Evolutionary conservation across 2,797 vertebrate species (phyloP), one percentile per base, ranked within the genome.

Genomic region (Dipus sagitta): DNA sequence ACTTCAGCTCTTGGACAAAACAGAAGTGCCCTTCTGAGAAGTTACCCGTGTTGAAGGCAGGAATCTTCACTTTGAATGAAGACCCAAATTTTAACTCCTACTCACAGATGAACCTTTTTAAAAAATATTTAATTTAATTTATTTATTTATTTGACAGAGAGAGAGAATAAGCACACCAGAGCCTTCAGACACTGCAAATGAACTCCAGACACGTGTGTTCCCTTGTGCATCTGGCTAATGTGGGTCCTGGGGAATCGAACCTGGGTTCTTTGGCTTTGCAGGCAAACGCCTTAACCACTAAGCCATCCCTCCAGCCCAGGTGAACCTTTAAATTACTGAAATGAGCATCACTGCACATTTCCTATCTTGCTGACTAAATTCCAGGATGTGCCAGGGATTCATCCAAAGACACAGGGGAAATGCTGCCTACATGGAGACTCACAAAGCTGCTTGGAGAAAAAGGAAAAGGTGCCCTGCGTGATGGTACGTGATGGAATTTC

Each of bases 291-390:
- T 38, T 38, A 38, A 38, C 3, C 38, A 38, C 38, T 38, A 38
- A 38, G 38, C 38, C 38, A 38, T 38, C 38, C 38, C 38, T 38
- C 38, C 38, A 38, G 38, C 38, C 38, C 38, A 38, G 38, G 6
- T 38, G 38, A 38, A 38, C 38, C 38, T 38, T 38, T 38, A 38
- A 67, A 74, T 77, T 71, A n/a, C 21, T 54, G 70, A 94, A 81
- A 75, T 90, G n/a, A 90, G 34, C 91, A 75, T 34, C 60, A 91
- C 68, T 24, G 62, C 42, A 88, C 14, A 86, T 89, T 95, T 79
- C 87, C 80, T 81, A 67, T 72, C 15, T 58, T 32, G 75, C 24
- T 38, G n/a, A 86, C 15, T 52, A 90, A 92, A 90, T 68, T 79
- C 20, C 23, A 91, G 64, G 18, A 88, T 54, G 28, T 28, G 15